Percentiles rank a stretch among this genome's conserved stretches.
Evolutionary conservation across 92 coral and sea anemone genomes (phyloP).

Genomic region (Palythoa heliodiscus): DNA sequence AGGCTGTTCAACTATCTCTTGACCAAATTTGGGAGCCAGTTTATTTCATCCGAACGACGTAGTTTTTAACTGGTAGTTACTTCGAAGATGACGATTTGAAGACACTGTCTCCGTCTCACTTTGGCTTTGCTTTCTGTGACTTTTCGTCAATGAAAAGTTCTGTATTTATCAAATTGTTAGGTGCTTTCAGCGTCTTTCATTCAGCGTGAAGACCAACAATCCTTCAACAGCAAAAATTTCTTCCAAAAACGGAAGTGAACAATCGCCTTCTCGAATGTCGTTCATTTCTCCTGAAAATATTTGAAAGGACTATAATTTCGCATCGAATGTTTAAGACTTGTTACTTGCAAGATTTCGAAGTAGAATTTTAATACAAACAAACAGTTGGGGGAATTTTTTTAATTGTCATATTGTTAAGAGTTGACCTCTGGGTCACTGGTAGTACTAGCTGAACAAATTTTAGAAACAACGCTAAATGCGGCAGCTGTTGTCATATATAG

Average conservation of each 20-base stretch:
- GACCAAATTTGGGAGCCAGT: slow-evolving; percentile 21
- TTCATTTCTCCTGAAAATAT: neutral
- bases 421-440: slow-evolving; percentile 35
- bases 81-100: neutral
- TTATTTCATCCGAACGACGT: neutral
- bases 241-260: slow-evolving; percentile 40
- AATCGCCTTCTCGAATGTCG: slow-evolving; percentile 22
- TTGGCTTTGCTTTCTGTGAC: neutral
- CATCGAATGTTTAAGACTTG: neutral
- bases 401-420: neutral
- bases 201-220: slow-evolving; percentile 27
- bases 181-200: slow-evolving; percentile 48
- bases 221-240: slow-evolving; percentile 32
- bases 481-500: slow-evolving; percentile 18
- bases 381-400: neutral
- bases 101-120: neutral
- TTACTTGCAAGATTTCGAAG: slow-evolving; percentile 14
- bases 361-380: neutral
- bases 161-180: neutral
- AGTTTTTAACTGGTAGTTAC: neutral
- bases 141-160: slow-evolving; percentile 10
- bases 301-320: neutral
- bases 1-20: slow-evolving; percentile 13
- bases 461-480: neutral
- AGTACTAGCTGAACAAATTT: neutral